Percentiles rank a stretch among this genome's conserved stretches.
Conservation (phyloP, 2,888 invertebrate species). For the Andrena haemorrhoa region DNA sequence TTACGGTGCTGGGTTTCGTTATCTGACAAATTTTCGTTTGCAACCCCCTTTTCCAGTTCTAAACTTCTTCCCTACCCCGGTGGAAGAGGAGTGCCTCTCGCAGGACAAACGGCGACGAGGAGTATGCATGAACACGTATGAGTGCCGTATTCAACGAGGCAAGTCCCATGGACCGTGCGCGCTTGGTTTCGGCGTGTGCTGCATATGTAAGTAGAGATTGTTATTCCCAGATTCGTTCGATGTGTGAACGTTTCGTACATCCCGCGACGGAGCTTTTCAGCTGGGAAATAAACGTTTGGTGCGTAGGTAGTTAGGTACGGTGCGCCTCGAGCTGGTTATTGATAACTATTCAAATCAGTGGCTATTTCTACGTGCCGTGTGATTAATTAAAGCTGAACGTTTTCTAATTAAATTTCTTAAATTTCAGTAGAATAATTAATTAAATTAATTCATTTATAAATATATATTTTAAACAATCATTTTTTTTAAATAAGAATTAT, state of each 20-base stretch:
- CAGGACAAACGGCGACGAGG: conserved; percentile 90
- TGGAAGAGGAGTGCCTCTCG: conserved; percentile 92
- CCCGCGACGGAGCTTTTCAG: not conserved
- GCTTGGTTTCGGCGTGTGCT: conserved; percentile 94
- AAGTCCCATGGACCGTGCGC: conserved; percentile 92
- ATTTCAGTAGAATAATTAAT: too few species aligned
- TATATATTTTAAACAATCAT: too few species aligned
- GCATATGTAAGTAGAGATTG: conserved; percentile 89
- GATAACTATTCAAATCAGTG: not conserved
- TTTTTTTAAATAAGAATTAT: too few species aligned
- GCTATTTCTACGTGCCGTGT: too few species aligned
- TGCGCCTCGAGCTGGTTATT: not conserved
- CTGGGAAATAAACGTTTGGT: conserved; percentile 20
- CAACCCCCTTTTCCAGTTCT: conserved; percentile 87
- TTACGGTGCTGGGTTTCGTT: too few species aligned
- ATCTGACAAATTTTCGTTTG: conserved; percentile 18
- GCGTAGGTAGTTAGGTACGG: not conserved
- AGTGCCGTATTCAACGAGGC: conserved; percentile 91
- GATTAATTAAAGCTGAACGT: not conserved
- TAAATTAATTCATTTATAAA: too few species aligned
- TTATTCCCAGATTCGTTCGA: conserved; percentile 16
- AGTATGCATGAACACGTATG: conserved; percentile 93
- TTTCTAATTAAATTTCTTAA: too few species aligned
- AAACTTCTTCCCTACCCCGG: conserved; percentile 94
- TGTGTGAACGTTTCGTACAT: conserved; percentile 14